Conservation (phyloP, 2,888 invertebrate genomes). For the Choreutis nemorana region DNA sequence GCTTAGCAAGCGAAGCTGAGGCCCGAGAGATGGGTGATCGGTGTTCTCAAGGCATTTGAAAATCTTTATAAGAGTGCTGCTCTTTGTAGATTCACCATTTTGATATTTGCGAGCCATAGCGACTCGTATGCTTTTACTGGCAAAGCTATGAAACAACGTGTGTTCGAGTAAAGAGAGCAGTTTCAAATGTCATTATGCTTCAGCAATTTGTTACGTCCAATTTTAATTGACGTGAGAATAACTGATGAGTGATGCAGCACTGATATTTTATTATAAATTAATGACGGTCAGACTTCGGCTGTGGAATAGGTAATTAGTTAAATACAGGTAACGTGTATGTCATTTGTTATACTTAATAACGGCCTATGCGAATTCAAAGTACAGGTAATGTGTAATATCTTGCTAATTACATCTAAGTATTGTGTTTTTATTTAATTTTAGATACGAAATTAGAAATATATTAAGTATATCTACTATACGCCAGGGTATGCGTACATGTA, state of each 20-base stretch:
- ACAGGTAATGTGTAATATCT: too few relatives aligned
- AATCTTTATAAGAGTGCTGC: slow-evolving; percentile 8
- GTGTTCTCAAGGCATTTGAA: slow-evolving; percentile 23
- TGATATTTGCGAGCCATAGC: slow-evolving; percentile 3
- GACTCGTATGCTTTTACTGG: slow-evolving; percentile 4
- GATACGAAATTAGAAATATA: too few relatives aligned
- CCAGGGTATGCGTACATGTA: too few relatives aligned
- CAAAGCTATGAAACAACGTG: slow-evolving; percentile 1
- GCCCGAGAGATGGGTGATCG: slow-evolving; percentile 30
- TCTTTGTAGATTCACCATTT: slow-evolving; percentile 1
- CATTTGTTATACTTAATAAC: too few relatives aligned
- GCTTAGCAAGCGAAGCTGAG: slow-evolving; percentile 24
- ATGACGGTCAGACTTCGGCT: too few relatives aligned
- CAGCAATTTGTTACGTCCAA: slow-evolving; percentile 6
- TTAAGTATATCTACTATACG: too few relatives aligned
- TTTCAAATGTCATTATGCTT: background rate
- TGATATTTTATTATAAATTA: too few relatives aligned
- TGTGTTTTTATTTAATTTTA: too few relatives aligned
- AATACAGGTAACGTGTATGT: slow-evolving; percentile 14
- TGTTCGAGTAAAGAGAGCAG: background rate
- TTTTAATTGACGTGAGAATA: slow-evolving; percentile 23
- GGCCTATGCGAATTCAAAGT: too few relatives aligned
- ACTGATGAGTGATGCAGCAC: slow-evolving; percentile 19
- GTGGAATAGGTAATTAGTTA: slow-evolving; percentile 22
- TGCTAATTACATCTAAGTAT: too few relatives aligned